A percentile compares a stretch with the other conserved stretches of the same genome.
Conservation (phyloP, 2,113 vertebrate genomes). For the Globicephala melas region DNA sequence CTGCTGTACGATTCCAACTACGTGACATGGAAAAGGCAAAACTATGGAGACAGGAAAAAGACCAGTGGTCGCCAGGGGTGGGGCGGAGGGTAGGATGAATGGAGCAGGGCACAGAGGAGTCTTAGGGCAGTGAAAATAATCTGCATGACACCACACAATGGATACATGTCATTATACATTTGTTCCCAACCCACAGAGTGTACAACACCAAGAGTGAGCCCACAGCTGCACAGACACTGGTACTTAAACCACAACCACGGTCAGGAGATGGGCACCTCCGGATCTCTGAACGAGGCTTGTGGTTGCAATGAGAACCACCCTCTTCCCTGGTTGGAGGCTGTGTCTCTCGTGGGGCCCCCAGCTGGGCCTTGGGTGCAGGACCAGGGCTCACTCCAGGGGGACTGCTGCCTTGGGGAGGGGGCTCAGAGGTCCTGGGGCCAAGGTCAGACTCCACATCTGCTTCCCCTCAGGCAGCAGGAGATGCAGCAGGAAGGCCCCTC, state of each 20-base stretch:
- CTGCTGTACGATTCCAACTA: neutral
- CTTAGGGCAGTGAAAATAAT: neutral
- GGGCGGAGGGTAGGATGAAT: neutral
- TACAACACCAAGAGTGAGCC: neutral
- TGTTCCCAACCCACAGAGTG: neutral
- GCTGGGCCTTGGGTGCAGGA: neutral
- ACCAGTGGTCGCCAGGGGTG: neutral
- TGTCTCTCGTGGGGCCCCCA: neutral
- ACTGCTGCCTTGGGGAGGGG: neutral
- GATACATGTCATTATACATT: accelerated
- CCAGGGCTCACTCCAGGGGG: neutral
- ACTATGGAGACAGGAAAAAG: neutral
- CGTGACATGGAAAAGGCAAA: neutral
- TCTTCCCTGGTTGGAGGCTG: neutral
- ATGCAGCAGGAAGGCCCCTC: neutral
- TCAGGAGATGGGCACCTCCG: no score
- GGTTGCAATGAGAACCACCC: accelerated
- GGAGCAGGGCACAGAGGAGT: no score
- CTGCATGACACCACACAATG: accelerated
- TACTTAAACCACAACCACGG: accelerated
- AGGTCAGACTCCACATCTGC: neutral
- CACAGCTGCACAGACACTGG: neutral
- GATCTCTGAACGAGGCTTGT: neutral
- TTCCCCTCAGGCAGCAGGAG: neutral
- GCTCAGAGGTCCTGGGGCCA: neutral